Evolutionary conservation across 2,888 invertebrate species (phyloP).

Genomic region (Ennomos erosarius): DNA sequence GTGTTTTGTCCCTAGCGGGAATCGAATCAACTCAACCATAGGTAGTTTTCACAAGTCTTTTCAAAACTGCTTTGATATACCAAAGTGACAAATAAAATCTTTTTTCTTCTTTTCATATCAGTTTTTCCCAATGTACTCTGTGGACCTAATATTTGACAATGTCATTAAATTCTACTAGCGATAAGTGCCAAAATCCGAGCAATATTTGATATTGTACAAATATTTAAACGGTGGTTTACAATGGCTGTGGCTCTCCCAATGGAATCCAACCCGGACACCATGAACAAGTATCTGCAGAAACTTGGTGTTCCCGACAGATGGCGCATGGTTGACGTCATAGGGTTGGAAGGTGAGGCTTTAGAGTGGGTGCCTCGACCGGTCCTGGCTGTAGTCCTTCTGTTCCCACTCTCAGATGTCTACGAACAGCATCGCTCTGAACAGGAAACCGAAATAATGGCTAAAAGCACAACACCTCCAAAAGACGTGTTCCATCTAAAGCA

Average conservation of each 20-base stretch:
- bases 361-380: conserved; percentile 94
- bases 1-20: too few species aligned
- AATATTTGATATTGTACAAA: conserved; percentile 5
- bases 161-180: conserved; percentile 8
- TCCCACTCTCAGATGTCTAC: conserved; percentile 92
- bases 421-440: conserved; percentile 87
- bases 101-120: too few species aligned
- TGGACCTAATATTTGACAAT: conserved; percentile 7
- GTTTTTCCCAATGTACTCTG: too few species aligned
- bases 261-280: conserved; percentile 86
- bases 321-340: conserved; percentile 95
- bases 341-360: conserved; percentile 93
- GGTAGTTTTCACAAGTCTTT: too few species aligned
- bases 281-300: conserved; percentile 89
- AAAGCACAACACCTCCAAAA: conserved; percentile 83
- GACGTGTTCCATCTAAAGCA: conserved; percentile 95
- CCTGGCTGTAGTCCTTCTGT: conserved; percentile 93
- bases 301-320: conserved; percentile 93
- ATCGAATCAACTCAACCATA: too few species aligned
- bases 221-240: conserved; percentile 9
- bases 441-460: conserved; percentile 84
- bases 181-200: conserved; percentile 10
- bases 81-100: too few species aligned
- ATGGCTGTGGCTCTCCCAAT: conserved; percentile 71
- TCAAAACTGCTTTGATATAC: too few species aligned